These are phyloP conservation scores for Nothura maculosa DNA, from an alignment of 2,797 vertebrate genomes.

Conservation along the genomic window DNA sequence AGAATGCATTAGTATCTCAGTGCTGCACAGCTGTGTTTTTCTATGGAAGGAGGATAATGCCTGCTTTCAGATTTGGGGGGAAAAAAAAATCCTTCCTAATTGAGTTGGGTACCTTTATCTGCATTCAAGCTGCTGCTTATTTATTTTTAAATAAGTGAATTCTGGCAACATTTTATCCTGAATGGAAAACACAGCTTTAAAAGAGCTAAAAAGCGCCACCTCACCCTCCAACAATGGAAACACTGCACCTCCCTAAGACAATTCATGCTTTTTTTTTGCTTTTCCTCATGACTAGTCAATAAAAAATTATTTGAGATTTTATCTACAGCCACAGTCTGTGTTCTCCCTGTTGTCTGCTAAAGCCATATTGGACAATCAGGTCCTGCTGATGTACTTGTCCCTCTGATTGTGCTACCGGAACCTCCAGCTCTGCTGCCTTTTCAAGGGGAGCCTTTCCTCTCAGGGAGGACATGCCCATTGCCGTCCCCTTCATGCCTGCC, in stretches of 20 bases:
- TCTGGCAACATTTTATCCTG: conserved; percentile 31
- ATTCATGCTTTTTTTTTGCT: neutral
- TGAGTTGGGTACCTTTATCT: conserved; percentile 64
- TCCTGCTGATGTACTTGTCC: neutral
- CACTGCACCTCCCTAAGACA: neutral
- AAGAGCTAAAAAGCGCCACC: neutral
- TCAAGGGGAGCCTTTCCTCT: neutral
- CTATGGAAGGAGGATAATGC: conserved; percentile 49
- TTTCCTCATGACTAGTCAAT: neutral
- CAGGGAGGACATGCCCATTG: neutral
- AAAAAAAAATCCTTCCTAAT: conserved; percentile 48
- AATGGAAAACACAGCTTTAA: neutral
- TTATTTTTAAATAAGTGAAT: conserved; percentile 57
- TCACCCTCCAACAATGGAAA: neutral
- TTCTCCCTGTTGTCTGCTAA: neutral
- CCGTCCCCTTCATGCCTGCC: neutral
- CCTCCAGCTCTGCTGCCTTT: neutral
- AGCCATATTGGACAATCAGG: neutral
- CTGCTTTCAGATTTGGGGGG: conserved; percentile 19
- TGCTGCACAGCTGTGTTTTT: conserved; percentile 61
- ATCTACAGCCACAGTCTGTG: neutral
- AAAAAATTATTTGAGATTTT: neutral
- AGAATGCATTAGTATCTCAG: conserved; percentile 56
- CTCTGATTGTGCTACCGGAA: neutral
- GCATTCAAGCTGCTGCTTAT: conserved; percentile 54